phyloP scores from a whole-genome alignment of 2,888 invertebrate species.

The Callyntrura sp. region DNA sequence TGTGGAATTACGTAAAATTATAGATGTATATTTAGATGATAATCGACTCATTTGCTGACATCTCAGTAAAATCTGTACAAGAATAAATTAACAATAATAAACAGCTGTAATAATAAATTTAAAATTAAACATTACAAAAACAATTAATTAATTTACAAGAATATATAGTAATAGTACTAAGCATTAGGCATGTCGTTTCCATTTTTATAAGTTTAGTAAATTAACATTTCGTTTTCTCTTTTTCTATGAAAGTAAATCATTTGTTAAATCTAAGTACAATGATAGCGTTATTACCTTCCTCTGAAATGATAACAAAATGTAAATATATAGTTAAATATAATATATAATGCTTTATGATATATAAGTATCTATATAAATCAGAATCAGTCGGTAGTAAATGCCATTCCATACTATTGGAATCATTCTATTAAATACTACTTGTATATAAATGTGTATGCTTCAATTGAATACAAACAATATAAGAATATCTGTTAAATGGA shows the following conservation, averaged over 20 bases:
- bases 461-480: slow-evolving; percentile 25
- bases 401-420: slow-evolving; percentile 52
- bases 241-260: not conserved
- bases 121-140: not conserved
- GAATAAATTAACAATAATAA: slow-evolving; percentile 3
- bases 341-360: slow-evolving; percentile 3
- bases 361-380: slow-evolving; percentile 36
- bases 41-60: slow-evolving; percentile 11
- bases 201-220: slow-evolving; percentile 8
- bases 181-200: not conserved
- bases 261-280: not conserved
- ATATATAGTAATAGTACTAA: not conserved
- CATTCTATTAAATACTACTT: slow-evolving; percentile 45
- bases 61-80: slow-evolving; percentile 18
- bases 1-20: slow-evolving; percentile 14
- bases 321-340: slow-evolving; percentile 19
- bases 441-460: not conserved
- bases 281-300: not conserved
- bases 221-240: slow-evolving; percentile 29
- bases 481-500: slow-evolving; percentile 55
- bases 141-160: not conserved
- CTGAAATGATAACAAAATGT: not conserved
- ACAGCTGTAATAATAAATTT: not conserved
- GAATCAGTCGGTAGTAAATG: slow-evolving; percentile 74
- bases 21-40: slow-evolving; percentile 1